A percentile compares a stretch with the other conserved stretches of the same genome.
Conservation (phyloP, 2,113 vertebrate genomes). For the Rhipidura dahli region DNA sequence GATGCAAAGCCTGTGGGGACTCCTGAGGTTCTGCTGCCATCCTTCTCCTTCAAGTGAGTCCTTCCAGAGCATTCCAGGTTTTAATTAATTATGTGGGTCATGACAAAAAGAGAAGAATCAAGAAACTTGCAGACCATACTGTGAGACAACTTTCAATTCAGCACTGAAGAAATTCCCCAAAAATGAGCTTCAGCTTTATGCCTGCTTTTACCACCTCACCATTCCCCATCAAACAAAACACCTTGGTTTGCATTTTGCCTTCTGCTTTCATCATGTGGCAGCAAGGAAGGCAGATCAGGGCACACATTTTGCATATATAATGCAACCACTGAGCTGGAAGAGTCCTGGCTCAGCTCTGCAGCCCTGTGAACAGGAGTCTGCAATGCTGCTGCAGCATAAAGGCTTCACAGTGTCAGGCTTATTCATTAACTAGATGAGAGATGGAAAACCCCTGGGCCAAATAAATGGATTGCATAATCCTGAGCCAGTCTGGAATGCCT, state of each 20-base stretch:
- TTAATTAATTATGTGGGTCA: background rate
- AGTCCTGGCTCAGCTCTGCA: background rate
- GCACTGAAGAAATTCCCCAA: background rate
- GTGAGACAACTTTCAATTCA: background rate
- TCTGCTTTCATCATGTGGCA: fast-evolving
- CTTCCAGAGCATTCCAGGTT: background rate
- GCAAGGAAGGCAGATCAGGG: background rate
- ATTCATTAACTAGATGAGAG: background rate
- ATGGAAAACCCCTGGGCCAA: background rate
- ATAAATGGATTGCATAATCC: background rate
- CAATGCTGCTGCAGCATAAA: background rate
- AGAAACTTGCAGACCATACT: background rate
- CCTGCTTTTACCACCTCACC: background rate
- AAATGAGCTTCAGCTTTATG: background rate
- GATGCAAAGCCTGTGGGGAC: background rate
- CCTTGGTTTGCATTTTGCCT: background rate
- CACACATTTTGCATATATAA: background rate
- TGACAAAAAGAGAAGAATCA: background rate
- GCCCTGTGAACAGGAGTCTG: background rate
- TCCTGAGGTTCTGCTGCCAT: background rate
- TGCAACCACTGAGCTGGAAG: background rate
- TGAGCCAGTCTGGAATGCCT: background rate
- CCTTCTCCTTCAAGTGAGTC: background rate
- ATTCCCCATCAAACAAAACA: background rate
- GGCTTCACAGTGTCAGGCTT: background rate